These are phyloP conservation scores for Pitta sordida DNA, from an alignment of 2,113 vertebrate genomes.

Conservation along the genomic window DNA sequence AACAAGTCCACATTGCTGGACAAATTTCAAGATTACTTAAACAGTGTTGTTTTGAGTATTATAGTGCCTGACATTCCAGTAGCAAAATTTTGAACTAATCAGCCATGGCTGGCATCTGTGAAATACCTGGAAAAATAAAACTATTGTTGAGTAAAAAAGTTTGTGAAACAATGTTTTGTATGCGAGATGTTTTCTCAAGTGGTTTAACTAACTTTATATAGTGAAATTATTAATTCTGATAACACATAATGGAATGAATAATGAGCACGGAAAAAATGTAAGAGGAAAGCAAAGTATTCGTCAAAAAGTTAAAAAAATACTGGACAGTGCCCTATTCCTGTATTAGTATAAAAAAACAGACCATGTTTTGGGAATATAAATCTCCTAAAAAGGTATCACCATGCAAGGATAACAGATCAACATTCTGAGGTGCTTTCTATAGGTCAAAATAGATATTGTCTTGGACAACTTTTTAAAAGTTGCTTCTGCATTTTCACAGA, in stretches of 20 bases:
- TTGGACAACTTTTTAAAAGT: neutral
- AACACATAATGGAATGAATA: neutral
- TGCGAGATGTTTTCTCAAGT: neutral
- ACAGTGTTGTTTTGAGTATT: neutral
- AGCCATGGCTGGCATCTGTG: neutral
- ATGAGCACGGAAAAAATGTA: neutral
- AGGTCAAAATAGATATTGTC: neutral
- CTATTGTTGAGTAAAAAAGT: neutral
- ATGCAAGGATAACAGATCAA: neutral
- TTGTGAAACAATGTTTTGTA: neutral
- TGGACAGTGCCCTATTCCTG: neutral
- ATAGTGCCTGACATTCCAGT: neutral
- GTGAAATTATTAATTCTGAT: neutral
- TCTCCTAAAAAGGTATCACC: neutral
- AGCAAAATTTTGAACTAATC: neutral
- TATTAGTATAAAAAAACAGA: neutral
- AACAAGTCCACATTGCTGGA: neutral
- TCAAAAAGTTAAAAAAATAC: neutral
- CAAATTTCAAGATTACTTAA: neutral
- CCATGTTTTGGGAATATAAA: neutral
- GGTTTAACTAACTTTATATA: neutral
- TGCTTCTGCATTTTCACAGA: neutral
- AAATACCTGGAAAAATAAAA: neutral
- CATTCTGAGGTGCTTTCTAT: neutral
- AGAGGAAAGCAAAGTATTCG: neutral